Percentiles rank a stretch among this genome's conserved stretches.
phyloP scores from a whole-genome alignment of 2,888 invertebrate species.

The Hydroisotoma schaefferi region DNA sequence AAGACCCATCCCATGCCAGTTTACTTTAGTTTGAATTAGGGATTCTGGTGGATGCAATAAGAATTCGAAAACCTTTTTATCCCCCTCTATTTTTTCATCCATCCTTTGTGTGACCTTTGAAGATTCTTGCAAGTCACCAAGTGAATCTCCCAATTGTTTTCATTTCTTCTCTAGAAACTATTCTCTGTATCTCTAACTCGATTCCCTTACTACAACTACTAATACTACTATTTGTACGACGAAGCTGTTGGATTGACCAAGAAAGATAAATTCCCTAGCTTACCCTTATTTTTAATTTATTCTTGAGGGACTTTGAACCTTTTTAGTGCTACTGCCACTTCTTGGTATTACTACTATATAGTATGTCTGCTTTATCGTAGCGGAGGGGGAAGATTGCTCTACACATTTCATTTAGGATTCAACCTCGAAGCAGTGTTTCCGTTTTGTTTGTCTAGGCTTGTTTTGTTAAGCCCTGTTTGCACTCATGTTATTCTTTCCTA shows the following conservation, averaged over 20 bases:
- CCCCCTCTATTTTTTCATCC: too few relatives aligned
- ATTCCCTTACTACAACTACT: not conserved
- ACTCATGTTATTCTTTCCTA: slow-evolving; percentile 15
- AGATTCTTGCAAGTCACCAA: not conserved
- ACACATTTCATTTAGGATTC: not conserved
- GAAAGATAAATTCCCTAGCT: slow-evolving; percentile 16
- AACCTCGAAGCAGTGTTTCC: too few relatives aligned
- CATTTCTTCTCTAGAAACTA: not conserved
- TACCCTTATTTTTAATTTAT: slow-evolving; percentile 34
- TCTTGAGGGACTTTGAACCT: slow-evolving; percentile 22
- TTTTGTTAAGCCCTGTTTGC: slow-evolving; percentile 10
- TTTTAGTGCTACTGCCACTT: too few relatives aligned
- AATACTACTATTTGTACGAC: too few relatives aligned
- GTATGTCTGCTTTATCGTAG: too few relatives aligned
- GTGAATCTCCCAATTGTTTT: slow-evolving; percentile 7
- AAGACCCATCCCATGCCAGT: too few relatives aligned
- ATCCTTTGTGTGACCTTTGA: slow-evolving; percentile 7
- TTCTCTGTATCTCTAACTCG: not conserved
- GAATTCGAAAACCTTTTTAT: slow-evolving; percentile 2
- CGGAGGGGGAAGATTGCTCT: not conserved
- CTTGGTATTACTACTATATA: too few relatives aligned
- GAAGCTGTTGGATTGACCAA: not conserved
- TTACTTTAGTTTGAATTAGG: too few relatives aligned
- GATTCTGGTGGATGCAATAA: too few relatives aligned
- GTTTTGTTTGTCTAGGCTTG: slow-evolving; percentile 10